Percentiles rank a stretch among this genome's conserved stretches.
Evolutionary conservation across 2,888 invertebrate species (phyloP).

Genomic region (Lepidochitona cinerea): DNA sequence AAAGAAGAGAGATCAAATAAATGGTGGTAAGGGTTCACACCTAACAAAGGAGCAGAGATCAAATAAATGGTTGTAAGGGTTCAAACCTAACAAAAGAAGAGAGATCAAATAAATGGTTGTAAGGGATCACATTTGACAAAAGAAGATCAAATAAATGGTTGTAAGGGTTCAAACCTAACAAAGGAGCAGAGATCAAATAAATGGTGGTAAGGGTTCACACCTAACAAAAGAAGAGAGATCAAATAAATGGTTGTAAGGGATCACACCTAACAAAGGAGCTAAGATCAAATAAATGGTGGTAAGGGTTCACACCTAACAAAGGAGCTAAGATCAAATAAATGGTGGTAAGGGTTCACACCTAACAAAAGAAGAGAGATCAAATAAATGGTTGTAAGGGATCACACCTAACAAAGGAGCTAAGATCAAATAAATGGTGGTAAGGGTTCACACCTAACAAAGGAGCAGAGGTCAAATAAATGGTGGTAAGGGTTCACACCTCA

Average conservation of each 20-base stretch:
- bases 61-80: not conserved
- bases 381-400: conserved; percentile 99
- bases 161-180: conserved; percentile 20
- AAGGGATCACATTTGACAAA: conserved; percentile 90
- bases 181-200: no score
- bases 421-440: not conserved
- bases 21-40: conserved; percentile 98
- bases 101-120: conserved; percentile 99
- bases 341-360: conserved; percentile 15
- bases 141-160: conserved; percentile 50
- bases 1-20: no score
- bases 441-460: no score
- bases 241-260: not conserved
- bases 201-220: conserved; percentile 98
- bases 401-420: conserved; percentile 78
- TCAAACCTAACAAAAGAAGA: no score
- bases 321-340: conserved; percentile 52
- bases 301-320: conserved; percentile 90
- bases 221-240: conserved; percentile 73
- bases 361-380: no score
- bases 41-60: conserved; percentile 73
- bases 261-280: no score
- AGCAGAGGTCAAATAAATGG: conserved; percentile 99
- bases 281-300: conserved; percentile 99
- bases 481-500: conserved; percentile 97